phyloP scores from a whole-genome alignment of 2,113 vertebrate genomes.

The Caloenas nicobarica region DNA sequence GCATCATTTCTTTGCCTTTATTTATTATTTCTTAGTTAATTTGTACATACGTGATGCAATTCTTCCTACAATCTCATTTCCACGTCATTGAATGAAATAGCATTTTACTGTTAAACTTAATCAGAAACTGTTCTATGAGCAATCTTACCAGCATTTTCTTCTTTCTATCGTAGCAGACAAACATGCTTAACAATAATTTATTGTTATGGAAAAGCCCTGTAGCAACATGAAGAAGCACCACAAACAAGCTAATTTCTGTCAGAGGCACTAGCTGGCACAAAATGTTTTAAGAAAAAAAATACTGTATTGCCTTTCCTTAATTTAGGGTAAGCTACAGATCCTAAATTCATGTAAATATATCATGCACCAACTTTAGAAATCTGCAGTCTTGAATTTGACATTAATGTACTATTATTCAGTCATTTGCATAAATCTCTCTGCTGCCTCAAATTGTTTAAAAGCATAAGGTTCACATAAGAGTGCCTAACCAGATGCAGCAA shows the following conservation, averaged over 20 bases:
- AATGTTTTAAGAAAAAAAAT: neutral
- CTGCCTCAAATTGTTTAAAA: neutral
- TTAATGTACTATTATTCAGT: neutral
- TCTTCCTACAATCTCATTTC: slow-evolving; percentile 42
- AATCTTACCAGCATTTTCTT: slow-evolving; percentile 35
- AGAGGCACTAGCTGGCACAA: slow-evolving; percentile 4
- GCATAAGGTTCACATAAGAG: neutral
- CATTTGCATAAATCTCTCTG: neutral
- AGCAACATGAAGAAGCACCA: slow-evolving; percentile 28
- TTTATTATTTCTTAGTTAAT: slow-evolving; percentile 11
- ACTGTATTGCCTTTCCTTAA: neutral
- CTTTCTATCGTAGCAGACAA: slow-evolving; percentile 35
- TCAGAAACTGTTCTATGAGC: slow-evolving; percentile 52
- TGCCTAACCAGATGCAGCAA: neutral
- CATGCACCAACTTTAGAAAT: neutral
- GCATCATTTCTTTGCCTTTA: neutral
- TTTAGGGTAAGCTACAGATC: neutral
- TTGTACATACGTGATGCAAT: neutral
- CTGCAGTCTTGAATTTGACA: neutral
- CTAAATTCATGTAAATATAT: neutral
- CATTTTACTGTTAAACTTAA: slow-evolving; percentile 47
- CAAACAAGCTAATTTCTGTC: slow-evolving; percentile 56
- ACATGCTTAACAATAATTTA: slow-evolving; percentile 48
- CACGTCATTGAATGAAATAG: slow-evolving; percentile 32
- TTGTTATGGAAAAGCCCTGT: slow-evolving; percentile 50